Evolutionary conservation across 2,888 invertebrate genomes (phyloP), one percentile per base, ranked within the genome.

Genomic region (Nezara viridula): DNA sequence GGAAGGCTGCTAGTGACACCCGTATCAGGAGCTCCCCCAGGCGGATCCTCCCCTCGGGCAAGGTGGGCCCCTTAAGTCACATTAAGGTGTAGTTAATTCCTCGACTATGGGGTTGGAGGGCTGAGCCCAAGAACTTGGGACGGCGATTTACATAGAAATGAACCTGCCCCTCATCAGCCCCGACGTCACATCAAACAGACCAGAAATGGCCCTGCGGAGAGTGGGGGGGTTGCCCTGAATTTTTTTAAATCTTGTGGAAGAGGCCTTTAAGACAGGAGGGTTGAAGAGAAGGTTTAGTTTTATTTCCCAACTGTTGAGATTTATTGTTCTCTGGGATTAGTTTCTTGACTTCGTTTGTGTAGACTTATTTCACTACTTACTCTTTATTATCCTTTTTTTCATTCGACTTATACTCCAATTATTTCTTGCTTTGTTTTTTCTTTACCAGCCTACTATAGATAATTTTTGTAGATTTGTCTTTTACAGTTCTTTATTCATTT

Each of bases 91-190:
- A 77, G 60, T 60, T 60, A 60, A 60, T 27, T 27, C 60, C 27
- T 16, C 27, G 14, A 4, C 27, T 40, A 40, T 24, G 73, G n/a
- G 32, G 73, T 44, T 44, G 40, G 21, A 6, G 14, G 40, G 37
- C 9, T 16, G 40, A 40, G 21, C 77, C 77, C 77, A 40, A 24
- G 77, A 73, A 27, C 37, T 16, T 4, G 32, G 73, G 77, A 14
- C 10, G 77, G 40, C 77, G 77, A 77, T 77, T 77, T 77, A 77
- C 77, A 77, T 77, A 44, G 77, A 77, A 77, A 77, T 77, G 40
- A 77, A 77, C 77, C 77, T 37, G 77, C 21, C 40, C 21, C 77
- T 77, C 77, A 77, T 77, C 77, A 77, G 40, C 7, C 40, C 24
- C 21, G 37, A 10, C 44, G 21, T 40, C 40, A 77, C 40, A 77